Percentiles rank a stretch among this genome's conserved stretches.
Conservation (phyloP, 2,113 vertebrate species). For the Athene noctua region DNA sequence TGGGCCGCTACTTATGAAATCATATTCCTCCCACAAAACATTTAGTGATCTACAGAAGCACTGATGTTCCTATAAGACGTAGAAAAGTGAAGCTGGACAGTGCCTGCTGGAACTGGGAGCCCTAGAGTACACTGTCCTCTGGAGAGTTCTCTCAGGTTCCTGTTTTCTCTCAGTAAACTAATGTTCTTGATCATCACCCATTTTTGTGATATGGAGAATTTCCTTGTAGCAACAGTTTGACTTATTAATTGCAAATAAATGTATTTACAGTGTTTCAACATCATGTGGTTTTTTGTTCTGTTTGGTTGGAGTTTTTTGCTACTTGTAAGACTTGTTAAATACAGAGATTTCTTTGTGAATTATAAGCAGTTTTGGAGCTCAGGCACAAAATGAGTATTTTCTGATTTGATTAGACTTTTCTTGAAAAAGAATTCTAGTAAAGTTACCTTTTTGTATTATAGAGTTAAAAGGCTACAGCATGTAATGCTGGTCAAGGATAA, state of each 20-base stretch:
- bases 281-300: fast-evolving
- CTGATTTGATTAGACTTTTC: neutral
- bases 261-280: neutral
- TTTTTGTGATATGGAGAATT: neutral
- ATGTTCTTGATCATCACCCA: neutral
- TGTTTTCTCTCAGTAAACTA: neutral
- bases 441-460: neutral
- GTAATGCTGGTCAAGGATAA: neutral
- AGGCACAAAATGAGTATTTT: neutral
- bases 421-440: neutral
- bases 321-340: neutral
- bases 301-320: neutral
- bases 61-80: neutral
- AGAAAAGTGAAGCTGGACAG: neutral
- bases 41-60: neutral
- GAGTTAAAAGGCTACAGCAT: neutral
- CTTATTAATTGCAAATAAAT: neutral
- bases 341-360: neutral
- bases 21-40: neutral
- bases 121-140: neutral
- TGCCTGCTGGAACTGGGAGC: neutral
- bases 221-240: neutral
- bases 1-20: neutral
- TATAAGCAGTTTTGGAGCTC: neutral
- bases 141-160: neutral